A percentile compares a stretch with the other conserved stretches of the same genome.
Evolutionary conservation across 2,113 vertebrate genomes (phyloP).

Genomic region (Prolemur simus): DNA sequence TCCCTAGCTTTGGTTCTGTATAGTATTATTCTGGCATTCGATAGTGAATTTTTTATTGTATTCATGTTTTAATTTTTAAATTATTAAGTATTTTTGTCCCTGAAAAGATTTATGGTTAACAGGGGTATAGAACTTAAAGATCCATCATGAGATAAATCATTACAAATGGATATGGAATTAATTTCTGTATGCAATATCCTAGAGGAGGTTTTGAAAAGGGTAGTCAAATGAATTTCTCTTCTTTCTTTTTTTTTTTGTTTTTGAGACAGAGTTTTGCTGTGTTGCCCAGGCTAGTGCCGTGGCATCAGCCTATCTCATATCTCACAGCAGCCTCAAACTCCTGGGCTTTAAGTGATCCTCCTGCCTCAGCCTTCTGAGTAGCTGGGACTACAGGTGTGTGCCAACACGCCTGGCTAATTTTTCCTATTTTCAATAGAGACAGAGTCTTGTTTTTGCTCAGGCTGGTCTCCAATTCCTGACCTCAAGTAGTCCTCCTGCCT

Average conservation of each 20-base stretch:
- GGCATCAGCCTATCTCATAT: too few relatives aligned
- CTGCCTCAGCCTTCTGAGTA: too few relatives aligned
- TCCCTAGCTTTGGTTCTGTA: background rate
- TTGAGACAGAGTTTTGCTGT: too few relatives aligned
- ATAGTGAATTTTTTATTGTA: slow-evolving; percentile 34
- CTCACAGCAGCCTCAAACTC: too few relatives aligned
- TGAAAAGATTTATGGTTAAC: background rate
- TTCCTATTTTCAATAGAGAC: too few relatives aligned
- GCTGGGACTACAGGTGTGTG: too few relatives aligned
- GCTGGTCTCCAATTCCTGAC: too few relatives aligned
- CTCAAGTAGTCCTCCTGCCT: too few relatives aligned
- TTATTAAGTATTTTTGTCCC: background rate
- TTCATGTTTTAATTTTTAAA: slow-evolving; percentile 23
- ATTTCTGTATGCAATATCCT: background rate
- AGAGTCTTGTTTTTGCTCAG: too few relatives aligned
- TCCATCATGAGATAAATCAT: background rate
- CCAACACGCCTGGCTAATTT: too few relatives aligned
- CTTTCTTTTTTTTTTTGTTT: background rate
- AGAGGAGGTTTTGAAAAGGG: background rate
- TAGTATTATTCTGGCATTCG: background rate
- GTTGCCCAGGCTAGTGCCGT: too few relatives aligned
- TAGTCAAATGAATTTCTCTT: background rate
- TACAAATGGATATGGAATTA: background rate
- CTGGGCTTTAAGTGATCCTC: too few relatives aligned
- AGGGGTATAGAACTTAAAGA: background rate